Evolutionary conservation across 2,888 invertebrate genomes (phyloP).

Genomic region (Beris chalybata): DNA sequence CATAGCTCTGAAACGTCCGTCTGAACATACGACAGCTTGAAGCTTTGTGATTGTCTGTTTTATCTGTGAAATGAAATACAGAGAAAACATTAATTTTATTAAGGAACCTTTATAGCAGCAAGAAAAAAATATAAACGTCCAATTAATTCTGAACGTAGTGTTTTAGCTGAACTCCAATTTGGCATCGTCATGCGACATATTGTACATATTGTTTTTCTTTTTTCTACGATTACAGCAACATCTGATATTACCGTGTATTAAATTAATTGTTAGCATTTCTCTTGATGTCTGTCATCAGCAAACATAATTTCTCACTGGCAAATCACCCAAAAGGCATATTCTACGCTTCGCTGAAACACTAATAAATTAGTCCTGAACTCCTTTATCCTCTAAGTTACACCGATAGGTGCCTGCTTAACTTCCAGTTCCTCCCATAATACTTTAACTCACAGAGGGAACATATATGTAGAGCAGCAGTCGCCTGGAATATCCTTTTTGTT

Average conservation of each 20-base stretch:
- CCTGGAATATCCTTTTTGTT: conserved; percentile 33
- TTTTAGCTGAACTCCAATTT: background rate
- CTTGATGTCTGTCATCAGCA: conserved; percentile 24
- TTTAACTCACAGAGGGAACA: background rate
- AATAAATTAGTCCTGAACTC: conserved; percentile 33
- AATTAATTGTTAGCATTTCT: conserved; percentile 23
- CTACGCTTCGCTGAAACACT: conserved; percentile 33
- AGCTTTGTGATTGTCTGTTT: conserved; percentile 85
- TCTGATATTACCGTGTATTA: conserved; percentile 12
- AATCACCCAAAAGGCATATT: conserved; percentile 25
- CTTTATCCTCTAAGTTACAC: conserved; percentile 23
- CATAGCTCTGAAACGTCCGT: conserved; percentile 83
- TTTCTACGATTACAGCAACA: background rate
- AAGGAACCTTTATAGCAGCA: no score
- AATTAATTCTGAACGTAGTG: no score
- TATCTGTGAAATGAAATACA: conserved; percentile 61
- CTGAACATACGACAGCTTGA: conserved; percentile 84
- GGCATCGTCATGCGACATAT: background rate
- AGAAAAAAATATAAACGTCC: no score
- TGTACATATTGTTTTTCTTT: no score
- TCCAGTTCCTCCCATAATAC: background rate
- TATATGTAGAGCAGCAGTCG: background rate
- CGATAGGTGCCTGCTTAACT: background rate
- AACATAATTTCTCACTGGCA: conserved; percentile 36
- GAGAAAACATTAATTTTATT: background rate